Conservation (phyloP, 2,888 invertebrate genomes). For the Macrophya annulata region DNA sequence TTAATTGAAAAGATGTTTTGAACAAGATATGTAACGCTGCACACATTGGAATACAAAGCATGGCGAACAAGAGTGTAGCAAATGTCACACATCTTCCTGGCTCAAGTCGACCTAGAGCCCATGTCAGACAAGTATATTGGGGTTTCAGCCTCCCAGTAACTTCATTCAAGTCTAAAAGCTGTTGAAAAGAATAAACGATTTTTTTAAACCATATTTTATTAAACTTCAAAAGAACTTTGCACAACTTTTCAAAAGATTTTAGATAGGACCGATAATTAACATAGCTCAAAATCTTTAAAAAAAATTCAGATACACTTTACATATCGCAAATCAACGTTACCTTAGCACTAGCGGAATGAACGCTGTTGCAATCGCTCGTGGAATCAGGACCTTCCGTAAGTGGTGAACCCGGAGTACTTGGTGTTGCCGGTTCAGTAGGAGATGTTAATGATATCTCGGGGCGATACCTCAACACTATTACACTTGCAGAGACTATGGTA, state of each 20-base stretch:
- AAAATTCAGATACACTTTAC: neutral
- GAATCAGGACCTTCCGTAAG: conserved; percentile 73
- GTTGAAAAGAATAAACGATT: conserved; percentile 59
- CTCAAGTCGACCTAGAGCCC: conserved; percentile 87
- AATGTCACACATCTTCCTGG: conserved; percentile 89
- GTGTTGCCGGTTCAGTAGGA: conserved; percentile 65
- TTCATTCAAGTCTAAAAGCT: conserved; percentile 77
- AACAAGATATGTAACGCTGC: conserved; percentile 78
- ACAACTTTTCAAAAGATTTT: too few relatives aligned
- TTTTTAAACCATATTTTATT: too few relatives aligned
- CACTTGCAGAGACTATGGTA: conserved; percentile 94
- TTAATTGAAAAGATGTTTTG: conserved; percentile 58
- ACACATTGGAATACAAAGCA: conserved; percentile 86
- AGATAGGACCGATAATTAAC: neutral
- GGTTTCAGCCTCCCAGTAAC: conserved; percentile 87
- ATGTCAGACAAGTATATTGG: conserved; percentile 88
- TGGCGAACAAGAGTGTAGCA: conserved; percentile 87
- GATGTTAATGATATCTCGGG: conserved; percentile 79
- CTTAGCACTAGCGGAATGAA: conserved; percentile 64
- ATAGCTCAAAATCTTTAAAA: neutral
- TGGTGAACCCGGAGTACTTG: conserved; percentile 71
- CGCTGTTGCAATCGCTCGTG: conserved; percentile 71
- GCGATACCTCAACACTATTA: conserved; percentile 92
- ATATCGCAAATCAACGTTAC: neutral
- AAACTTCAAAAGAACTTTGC: too few relatives aligned